Evolutionary conservation across 2,113 vertebrate genomes (phyloP), one percentile per base, ranked within the genome.

Genomic region (Suncus etruscus): DNA sequence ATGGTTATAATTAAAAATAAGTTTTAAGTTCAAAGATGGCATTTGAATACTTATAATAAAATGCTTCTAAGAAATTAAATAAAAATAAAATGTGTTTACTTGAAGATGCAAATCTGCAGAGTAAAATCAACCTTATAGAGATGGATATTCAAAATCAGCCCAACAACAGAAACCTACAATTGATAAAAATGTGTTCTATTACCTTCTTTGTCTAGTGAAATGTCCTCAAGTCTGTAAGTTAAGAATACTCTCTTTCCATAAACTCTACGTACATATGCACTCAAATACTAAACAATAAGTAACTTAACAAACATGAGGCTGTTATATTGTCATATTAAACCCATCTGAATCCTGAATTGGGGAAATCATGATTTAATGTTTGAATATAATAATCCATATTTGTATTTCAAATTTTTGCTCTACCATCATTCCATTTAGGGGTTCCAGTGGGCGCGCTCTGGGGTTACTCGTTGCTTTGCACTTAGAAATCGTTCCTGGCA

Each of bases 11-110:
- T 54, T 54, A 54, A 54, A 12, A 54, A 54, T 61, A 61, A 61
- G 9, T 82, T 82, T 91, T 86, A 6, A 93, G 65, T 89, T 92
- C n/a, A 85, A 1, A 75, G 16, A 90, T 58, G 11, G 74, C 75
- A 83, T 74, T 75, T 89, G 82, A 32, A n/a, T 72, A 77, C 78
- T 83, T 90, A 73, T 32, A 25, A 70, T n/a, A 24, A 82, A 90
- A 65, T 47, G 88, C 32, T 86, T 61, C 1, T 79, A 68, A 39
- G 51, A 76, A 90, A 1, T 61, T 25, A 61, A 83, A 82, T 86
- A 84, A 91, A 91, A 90, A 45, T 45, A 87, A 69, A 89, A 61
- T 51, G 22, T 22, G 61, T 83, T 31, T 11, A 73, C 1, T 63
- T 54, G 7, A 83, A n/a, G 79, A 85, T 61, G 24, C 39, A 79